phyloP scores from a whole-genome alignment of 2,888 invertebrate species.

The Strigamia transsilvanica region DNA sequence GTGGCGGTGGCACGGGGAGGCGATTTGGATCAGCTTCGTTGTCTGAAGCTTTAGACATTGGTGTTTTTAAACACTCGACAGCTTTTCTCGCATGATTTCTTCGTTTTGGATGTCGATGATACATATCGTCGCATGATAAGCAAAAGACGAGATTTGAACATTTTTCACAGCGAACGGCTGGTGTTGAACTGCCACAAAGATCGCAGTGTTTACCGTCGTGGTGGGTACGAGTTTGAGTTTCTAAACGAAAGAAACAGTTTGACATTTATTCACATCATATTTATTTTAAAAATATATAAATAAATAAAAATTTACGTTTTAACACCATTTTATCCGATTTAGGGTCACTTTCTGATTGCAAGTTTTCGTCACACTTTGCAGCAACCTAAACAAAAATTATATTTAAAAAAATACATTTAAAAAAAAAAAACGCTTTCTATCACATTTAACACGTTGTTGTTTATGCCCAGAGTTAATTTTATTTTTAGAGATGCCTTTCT shows the following conservation, averaged over 20 bases:
- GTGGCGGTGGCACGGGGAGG: constrained; percentile 60
- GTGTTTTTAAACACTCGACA: constrained; percentile 56
- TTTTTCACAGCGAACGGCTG: constrained; percentile 82
- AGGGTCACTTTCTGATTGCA: neutral
- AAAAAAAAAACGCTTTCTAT: neutral
- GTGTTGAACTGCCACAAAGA: constrained; percentile 82
- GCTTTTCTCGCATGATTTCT: constrained; percentile 80
- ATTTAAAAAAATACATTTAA: neutral
- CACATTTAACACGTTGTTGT: constrained; percentile 1
- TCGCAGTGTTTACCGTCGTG: constrained; percentile 77
- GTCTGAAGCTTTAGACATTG: constrained; percentile 56
- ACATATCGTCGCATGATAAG: constrained; percentile 92
- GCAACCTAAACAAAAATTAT: neutral
- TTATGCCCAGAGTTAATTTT: neutral
- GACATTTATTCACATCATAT: neutral
- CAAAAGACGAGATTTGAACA: constrained; percentile 86
- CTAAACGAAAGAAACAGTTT: neutral
- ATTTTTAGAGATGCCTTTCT: neutral
- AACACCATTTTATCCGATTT: neutral
- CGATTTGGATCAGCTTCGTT: constrained; percentile 57
- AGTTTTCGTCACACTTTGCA: neutral
- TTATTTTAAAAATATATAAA: neutral
- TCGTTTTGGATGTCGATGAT: constrained; percentile 89
- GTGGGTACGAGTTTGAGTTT: neutral
- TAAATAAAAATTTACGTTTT: neutral